Conservation (phyloP, 2,113 vertebrate genomes). For the Blennius ocellaris region DNA sequence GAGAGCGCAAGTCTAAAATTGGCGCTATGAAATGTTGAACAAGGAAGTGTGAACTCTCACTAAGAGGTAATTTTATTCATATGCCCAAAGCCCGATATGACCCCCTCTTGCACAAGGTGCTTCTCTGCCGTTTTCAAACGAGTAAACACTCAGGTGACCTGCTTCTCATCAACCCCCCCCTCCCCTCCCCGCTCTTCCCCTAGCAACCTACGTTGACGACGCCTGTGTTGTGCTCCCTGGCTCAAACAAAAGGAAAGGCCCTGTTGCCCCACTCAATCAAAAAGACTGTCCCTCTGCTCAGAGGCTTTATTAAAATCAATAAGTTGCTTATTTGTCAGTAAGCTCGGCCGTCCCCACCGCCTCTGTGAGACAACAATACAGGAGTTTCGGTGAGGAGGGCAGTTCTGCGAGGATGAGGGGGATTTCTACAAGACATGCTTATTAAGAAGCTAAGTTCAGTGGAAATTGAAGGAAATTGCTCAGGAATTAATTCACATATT, state of each 20-base stretch:
- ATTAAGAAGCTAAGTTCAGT: too few species aligned
- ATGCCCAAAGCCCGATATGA: too few species aligned
- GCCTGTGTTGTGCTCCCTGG: slow-evolving; percentile 72
- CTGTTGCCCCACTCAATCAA: slow-evolving; percentile 19
- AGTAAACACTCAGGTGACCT: slow-evolving; percentile 81
- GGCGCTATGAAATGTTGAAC: too few species aligned
- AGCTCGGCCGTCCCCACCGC: slow-evolving; percentile 31
- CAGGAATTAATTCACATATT: too few species aligned
- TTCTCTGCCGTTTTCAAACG: background rate
- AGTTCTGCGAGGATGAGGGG: too few species aligned
- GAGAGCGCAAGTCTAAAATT: too few species aligned
- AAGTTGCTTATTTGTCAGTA: slow-evolving; percentile 48
- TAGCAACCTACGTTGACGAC: slow-evolving; percentile 81
- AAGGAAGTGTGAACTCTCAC: too few species aligned
- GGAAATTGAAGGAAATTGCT: too few species aligned
- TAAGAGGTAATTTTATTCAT: too few species aligned
- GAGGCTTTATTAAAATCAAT: slow-evolving; percentile 68
- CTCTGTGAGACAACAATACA: slow-evolving; percentile 25
- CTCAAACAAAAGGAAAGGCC: slow-evolving; percentile 76
- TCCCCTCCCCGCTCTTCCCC: slow-evolving; percentile 44
- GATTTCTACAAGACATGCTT: too few species aligned
- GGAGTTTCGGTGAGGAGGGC: background rate
- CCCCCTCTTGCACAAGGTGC: slow-evolving; percentile 14
- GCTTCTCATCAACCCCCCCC: slow-evolving; percentile 77
- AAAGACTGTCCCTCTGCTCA: slow-evolving; percentile 27